These are phyloP conservation scores for Machaerirhynchus nigripectus DNA, from an alignment of 2,113 vertebrate species.

Conservation along the genomic window DNA sequence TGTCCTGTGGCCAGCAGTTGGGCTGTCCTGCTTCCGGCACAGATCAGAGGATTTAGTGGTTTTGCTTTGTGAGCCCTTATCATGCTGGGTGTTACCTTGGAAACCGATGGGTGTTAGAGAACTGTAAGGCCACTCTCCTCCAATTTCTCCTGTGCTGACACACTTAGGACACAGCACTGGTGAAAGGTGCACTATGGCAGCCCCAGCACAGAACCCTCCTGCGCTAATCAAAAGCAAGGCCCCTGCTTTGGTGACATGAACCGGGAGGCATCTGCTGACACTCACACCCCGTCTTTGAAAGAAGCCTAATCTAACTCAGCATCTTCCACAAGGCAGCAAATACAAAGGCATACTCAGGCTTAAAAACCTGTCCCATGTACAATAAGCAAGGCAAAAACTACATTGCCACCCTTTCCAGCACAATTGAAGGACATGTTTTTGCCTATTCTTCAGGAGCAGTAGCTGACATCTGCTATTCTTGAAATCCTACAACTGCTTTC, in stretches of 20 bases:
- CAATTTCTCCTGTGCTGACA: not conserved
- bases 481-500: not conserved
- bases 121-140: not conserved
- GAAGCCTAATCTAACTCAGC: not conserved
- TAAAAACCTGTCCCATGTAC: not conserved
- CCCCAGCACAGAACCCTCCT: fast-evolving
- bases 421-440: not conserved
- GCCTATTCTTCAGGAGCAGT: not conserved
- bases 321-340: not conserved
- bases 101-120: not conserved
- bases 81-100: slow-evolving; percentile 4
- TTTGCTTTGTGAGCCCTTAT: not conserved
- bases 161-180: not conserved
- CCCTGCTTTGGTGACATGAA: fast-evolving
- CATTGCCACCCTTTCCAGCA: not conserved
- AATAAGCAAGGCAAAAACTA: not conserved
- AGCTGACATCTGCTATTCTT: not conserved
- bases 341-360: not conserved
- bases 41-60: not conserved
- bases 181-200: not conserved
- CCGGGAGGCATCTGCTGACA: not conserved
- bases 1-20: not conserved
- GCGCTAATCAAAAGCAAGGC: fast-evolving
- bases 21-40: not conserved
- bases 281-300: not conserved